These are phyloP conservation scores for Cyanoliseus patagonus DNA, from an alignment of 2,113 vertebrate genomes.

Conservation along the genomic window DNA sequence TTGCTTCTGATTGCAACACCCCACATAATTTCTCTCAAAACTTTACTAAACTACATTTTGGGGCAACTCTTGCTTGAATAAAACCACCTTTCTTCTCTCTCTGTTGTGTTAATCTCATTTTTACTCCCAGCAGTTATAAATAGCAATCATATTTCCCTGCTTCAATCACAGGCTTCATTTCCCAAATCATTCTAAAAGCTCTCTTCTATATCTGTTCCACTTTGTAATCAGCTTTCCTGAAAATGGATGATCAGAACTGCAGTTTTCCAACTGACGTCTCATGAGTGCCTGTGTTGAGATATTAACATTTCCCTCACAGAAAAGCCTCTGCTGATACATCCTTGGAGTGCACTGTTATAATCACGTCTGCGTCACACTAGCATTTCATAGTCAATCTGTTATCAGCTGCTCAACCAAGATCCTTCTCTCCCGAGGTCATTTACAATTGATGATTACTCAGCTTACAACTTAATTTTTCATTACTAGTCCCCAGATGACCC, in stretches of 20 bases:
- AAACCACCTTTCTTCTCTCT: neutral
- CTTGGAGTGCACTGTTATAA: neutral
- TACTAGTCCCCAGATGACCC: constrained; percentile 47
- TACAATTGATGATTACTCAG: constrained; percentile 32
- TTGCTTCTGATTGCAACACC: neutral
- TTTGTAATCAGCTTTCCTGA: constrained; percentile 53
- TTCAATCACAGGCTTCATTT: constrained; percentile 54
- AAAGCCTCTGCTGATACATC: neutral
- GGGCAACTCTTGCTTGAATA: neutral
- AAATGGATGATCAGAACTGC: constrained; percentile 39
- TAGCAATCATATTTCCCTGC: constrained; percentile 41
- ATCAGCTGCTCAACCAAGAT: neutral
- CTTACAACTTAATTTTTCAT: constrained; percentile 57
- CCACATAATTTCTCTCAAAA: neutral
- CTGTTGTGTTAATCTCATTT: neutral
- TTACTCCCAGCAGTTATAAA: constrained; percentile 29
- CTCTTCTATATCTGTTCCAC: constrained; percentile 49
- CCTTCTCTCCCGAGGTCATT: constrained; percentile 1
- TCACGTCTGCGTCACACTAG: neutral
- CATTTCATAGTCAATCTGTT: neutral
- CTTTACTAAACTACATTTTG: neutral
- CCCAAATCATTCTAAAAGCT: constrained; percentile 56
- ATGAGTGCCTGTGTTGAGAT: neutral
- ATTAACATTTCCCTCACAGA: neutral
- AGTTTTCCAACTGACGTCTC: constrained; percentile 1